Percentiles rank a stretch among this genome's conserved stretches.
Conservation (phyloP, 2,888 invertebrate species). For the Eurytoma californica region DNA sequence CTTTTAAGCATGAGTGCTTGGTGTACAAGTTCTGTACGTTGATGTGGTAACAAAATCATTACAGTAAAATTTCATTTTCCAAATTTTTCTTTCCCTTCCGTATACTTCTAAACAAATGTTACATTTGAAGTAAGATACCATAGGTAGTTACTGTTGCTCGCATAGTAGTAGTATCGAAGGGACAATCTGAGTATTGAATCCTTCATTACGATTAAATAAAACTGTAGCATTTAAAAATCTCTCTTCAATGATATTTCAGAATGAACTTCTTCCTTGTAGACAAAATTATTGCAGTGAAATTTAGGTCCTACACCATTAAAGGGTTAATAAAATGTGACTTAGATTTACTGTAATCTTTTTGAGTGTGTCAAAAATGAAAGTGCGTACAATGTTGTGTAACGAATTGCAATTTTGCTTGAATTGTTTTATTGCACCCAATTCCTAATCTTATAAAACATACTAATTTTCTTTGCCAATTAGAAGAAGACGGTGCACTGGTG, state of each 20-base stretch:
- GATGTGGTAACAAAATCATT: background rate
- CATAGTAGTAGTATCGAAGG: background rate
- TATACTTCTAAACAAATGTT: background rate
- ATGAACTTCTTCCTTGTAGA: too few relatives aligned
- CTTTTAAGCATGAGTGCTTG: slow-evolving; percentile 15
- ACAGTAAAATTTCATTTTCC: too few relatives aligned
- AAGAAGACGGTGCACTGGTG: slow-evolving; percentile 72
- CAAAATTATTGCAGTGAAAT: too few relatives aligned
- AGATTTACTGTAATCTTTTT: slow-evolving; percentile 38
- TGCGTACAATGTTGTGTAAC: too few relatives aligned
- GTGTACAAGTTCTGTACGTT: slow-evolving; percentile 1
- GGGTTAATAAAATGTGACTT: slow-evolving; percentile 27
- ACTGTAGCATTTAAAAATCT: too few relatives aligned
- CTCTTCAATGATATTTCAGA: too few relatives aligned
- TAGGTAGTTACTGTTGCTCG: background rate
- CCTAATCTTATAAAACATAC: too few relatives aligned
- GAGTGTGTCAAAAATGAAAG: slow-evolving; percentile 7
- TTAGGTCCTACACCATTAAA: slow-evolving; percentile 24
- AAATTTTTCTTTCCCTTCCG: background rate
- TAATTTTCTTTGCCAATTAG: slow-evolving; percentile 26
- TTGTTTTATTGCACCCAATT: too few relatives aligned
- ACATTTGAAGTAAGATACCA: background rate
- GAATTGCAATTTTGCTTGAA: too few relatives aligned
- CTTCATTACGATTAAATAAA: too few relatives aligned
- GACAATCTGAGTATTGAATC: too few relatives aligned